A percentile compares a stretch with the other conserved stretches of the same genome.
phyloP scores from a whole-genome alignment of 1,140 invertebrate species.

The Tyrophagus putrescentiae region DNA sequence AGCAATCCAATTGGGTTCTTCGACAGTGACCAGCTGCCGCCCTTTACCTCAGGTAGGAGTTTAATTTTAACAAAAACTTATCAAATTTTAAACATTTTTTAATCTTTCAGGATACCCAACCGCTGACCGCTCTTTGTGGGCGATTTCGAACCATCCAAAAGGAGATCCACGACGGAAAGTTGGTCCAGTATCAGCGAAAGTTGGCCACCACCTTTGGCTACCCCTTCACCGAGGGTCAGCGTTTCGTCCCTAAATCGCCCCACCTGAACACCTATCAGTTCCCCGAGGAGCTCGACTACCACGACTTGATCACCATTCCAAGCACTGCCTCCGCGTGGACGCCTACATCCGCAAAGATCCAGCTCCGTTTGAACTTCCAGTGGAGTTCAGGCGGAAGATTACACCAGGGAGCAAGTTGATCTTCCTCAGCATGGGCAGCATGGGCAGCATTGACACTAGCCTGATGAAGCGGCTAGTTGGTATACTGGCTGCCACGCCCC shows the following conservation, averaged over 20 bases:
- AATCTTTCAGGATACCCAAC: too few relatives aligned
- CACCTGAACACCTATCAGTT: slow-evolving; percentile 21
- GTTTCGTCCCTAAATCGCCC: slow-evolving; percentile 9
- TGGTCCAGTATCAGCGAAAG: background rate
- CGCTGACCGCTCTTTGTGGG: background rate
- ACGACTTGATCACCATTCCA: slow-evolving; percentile 1
- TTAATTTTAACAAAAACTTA: too few relatives aligned
- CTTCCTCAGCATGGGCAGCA: slow-evolving; percentile 6
- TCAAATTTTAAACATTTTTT: too few relatives aligned
- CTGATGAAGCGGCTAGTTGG: slow-evolving; percentile 14
- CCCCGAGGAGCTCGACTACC: slow-evolving; percentile 18
- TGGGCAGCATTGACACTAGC: slow-evolving; percentile 24
- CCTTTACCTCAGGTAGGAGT: background rate
- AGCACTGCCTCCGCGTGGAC: background rate
- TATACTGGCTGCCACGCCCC: background rate
- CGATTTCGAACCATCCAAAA: background rate
- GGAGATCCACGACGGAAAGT: background rate
- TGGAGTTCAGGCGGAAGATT: background rate
- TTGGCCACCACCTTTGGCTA: background rate
- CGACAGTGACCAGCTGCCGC: background rate
- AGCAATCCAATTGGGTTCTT: background rate
- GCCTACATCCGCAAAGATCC: slow-evolving; percentile 14
- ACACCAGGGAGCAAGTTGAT: slow-evolving; percentile 15
- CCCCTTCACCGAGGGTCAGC: background rate
- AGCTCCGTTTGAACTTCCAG: slow-evolving; percentile 14